phyloP scores from a whole-genome alignment of 1,140 invertebrate species.

The Berghia stephanieae region DNA sequence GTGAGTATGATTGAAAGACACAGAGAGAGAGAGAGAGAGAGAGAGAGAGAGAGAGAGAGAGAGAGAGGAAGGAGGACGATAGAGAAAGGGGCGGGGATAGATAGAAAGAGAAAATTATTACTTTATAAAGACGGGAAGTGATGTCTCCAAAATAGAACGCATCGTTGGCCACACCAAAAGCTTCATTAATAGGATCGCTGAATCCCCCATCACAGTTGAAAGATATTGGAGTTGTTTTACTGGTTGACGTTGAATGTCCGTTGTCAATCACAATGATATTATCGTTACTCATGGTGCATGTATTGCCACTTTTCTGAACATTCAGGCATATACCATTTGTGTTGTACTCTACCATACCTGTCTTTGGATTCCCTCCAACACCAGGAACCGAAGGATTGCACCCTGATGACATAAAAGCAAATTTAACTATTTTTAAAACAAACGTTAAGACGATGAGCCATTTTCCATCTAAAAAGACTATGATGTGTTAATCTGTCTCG shows the following conservation, averaged over 20 bases:
- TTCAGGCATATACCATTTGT: neutral
- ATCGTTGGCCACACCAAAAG: conserved; percentile 43
- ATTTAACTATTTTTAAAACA: too few species aligned
- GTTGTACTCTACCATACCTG: too few species aligned
- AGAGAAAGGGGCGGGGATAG: too few species aligned
- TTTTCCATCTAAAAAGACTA: too few species aligned
- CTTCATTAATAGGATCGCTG: conserved; percentile 37
- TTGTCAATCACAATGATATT: neutral
- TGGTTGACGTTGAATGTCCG: neutral
- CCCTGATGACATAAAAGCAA: neutral
- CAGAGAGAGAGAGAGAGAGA: too few species aligned
- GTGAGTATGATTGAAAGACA: too few species aligned
- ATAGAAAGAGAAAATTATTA: neutral
- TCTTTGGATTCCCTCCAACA: too few species aligned
- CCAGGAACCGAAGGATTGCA: neutral
- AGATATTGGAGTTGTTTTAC: neutral
- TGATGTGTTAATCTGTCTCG: too few species aligned
- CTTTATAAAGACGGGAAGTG: conserved; percentile 37
- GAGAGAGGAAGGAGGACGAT: too few species aligned
- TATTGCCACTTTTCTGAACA: neutral
- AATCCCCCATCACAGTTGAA: conserved; percentile 11
- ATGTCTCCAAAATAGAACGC: conserved; percentile 38
- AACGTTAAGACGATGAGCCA: too few species aligned
- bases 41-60: too few species aligned
- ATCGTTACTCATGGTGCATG: neutral